phyloP scores from a whole-genome alignment of 2,113 vertebrate genomes.

The Muntiacus muntjak region DNA sequence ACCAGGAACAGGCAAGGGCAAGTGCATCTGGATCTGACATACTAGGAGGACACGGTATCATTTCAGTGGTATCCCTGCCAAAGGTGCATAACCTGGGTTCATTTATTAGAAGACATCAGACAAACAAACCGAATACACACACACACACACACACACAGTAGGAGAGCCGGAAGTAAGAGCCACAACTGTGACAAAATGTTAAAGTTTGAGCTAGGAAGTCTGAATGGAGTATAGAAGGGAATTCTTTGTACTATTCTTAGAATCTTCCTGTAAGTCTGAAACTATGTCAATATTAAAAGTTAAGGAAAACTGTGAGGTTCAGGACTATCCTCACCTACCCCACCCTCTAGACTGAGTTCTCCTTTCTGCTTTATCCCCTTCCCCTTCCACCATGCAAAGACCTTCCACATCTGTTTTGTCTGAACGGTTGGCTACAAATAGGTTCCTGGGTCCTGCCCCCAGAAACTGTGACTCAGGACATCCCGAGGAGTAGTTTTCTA shows the following conservation, averaged over 20 bases:
- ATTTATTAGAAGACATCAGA: neutral
- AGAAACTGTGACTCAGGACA: neutral
- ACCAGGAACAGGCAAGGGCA: neutral
- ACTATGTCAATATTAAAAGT: neutral
- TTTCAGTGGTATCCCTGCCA: neutral
- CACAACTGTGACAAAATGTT: neutral
- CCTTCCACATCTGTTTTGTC: neutral
- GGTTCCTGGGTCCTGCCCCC: neutral
- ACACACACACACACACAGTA: neutral
- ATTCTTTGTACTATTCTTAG: neutral
- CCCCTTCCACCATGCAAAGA: neutral
- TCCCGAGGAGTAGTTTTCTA: neutral
- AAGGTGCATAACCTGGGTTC: neutral
- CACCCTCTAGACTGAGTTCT: neutral
- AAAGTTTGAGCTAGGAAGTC: neutral
- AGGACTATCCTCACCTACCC: neutral
- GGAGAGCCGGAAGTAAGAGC: neutral
- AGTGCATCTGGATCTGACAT: fast-evolving
- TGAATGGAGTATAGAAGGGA: neutral
- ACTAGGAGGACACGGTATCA: neutral
- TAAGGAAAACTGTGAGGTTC: neutral
- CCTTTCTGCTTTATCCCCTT: neutral
- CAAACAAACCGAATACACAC: neutral
- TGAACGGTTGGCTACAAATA: neutral
- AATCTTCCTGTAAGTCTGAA: neutral